These are phyloP conservation scores for Odocoileus hemionus DNA, from an alignment of 2,113 vertebrate species.

Conservation along the genomic window DNA sequence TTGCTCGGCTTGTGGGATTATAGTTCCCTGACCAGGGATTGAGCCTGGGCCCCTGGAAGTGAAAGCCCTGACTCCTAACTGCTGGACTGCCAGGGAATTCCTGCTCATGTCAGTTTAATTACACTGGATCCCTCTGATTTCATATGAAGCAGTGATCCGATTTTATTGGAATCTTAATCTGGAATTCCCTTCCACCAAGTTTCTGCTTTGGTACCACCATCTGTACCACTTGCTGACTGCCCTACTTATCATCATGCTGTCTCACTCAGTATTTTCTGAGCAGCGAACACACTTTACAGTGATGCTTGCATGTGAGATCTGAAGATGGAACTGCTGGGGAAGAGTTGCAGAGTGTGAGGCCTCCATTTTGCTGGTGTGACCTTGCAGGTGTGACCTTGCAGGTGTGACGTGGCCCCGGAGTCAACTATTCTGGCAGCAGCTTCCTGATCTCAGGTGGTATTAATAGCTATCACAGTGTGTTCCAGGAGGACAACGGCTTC, in stretches of 20 bases:
- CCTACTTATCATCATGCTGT: not conserved
- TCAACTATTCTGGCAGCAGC: not conserved
- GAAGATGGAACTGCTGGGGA: not conserved
- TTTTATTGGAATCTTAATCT: not conserved
- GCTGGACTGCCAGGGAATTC: not conserved
- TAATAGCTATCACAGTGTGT: not conserved
- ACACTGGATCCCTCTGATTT: not conserved
- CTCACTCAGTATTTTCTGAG: not conserved
- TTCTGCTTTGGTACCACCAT: not conserved
- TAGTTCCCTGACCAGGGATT: not conserved
- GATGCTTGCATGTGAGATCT: not conserved
- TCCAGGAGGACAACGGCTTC: not conserved
- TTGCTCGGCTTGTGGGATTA: not conserved
- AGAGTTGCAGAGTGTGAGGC: not conserved
- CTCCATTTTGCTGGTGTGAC: not conserved
- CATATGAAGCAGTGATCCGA: not conserved
- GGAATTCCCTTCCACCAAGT: not conserved
- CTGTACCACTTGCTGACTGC: not conserved
- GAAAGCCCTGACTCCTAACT: not conserved
- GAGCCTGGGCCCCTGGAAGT: not conserved
- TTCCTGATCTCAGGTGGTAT: not conserved
- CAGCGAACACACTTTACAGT: not conserved
- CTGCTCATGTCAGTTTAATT: not conserved
- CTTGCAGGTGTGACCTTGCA: not conserved
- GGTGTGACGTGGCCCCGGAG: not conserved